A percentile compares a stretch with the other conserved stretches of the same genome.
Conservation (phyloP, 2,113 vertebrate species). For the Lycaon pictus region DNA sequence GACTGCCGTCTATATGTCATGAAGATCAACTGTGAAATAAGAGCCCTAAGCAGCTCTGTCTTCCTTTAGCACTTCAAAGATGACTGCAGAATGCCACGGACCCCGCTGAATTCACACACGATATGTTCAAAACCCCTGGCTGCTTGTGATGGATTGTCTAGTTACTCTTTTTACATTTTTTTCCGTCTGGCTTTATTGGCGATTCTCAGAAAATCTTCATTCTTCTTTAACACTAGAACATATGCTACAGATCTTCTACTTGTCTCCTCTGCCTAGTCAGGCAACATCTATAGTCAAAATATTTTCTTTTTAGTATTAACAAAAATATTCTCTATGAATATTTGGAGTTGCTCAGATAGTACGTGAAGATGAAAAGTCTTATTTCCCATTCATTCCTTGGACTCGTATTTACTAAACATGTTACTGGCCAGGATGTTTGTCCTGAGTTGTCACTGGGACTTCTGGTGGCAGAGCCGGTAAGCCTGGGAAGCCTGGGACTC, state of each 20-base stretch:
- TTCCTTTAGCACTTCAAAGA: background rate
- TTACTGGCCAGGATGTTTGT: background rate
- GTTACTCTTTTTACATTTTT: background rate
- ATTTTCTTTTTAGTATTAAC: constrained; percentile 49
- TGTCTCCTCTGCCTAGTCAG: constrained; percentile 13
- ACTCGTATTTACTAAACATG: background rate
- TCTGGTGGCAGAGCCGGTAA: background rate
- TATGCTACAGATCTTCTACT: background rate
- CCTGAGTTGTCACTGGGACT: background rate
- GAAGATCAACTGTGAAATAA: background rate
- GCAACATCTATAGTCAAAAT: constrained; percentile 66
- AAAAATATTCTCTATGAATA: constrained; percentile 3
- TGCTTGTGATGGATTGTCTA: background rate
- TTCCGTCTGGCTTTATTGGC: background rate
- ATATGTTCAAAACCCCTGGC: background rate
- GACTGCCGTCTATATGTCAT: background rate
- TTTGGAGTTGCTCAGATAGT: background rate
- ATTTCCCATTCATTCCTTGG: background rate
- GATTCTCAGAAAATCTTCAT: background rate
- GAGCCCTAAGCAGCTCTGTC: background rate
- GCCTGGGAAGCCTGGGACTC: background rate
- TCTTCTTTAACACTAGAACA: constrained; percentile 13
- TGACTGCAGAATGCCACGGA: background rate
- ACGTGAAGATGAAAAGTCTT: background rate
- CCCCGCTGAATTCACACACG: background rate